Evolutionary conservation across 2,797 vertebrate genomes (phyloP), one percentile per base, ranked within the genome.

Genomic region (Salmo trutta): DNA sequence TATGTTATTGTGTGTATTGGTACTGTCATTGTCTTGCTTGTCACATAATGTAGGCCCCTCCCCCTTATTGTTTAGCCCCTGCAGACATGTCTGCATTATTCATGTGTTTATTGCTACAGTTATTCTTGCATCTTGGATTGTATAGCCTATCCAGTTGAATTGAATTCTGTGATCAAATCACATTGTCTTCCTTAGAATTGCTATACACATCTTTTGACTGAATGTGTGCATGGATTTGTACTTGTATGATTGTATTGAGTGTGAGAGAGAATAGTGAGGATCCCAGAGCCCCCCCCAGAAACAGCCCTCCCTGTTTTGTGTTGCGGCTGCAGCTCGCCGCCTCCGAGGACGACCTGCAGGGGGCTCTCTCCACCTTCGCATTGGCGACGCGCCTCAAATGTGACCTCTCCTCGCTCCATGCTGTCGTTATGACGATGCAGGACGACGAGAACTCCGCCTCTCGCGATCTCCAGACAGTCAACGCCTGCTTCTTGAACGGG

Each of bases 301-400:
- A 93, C 90, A 83, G 91, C 88, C 82, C 90, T 86, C 88, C 82
- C 87, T 98, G 92, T 96, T 95, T 97, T 99, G 90, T 99, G 95
- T 98, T 97, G 92, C 76, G 95, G 96, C 95, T 95, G 90, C 96
- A 99, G 98, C 95, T 99, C 85, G 94, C 94, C 69, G 92, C 95
- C 81, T 96, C 97, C 41, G 95, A 96, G 84, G 93, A 91, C 19
- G 88, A 91, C 88, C 93, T 97, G 41, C 94, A 16, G 88, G 93
- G 94, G 84, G 93, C 92, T 74, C 92, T 93, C 64, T 91, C 94
- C 77, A 87, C 94, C 51, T 59, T 91, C 81, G 92, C 95, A 88
- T 31, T 92, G 91, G 90, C 94, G 81, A 91, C 91, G 64, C 90
- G 90, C 62, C 95, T 97, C 87, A 93, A 95, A 75, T 91, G 92